Evolutionary conservation across 2,888 invertebrate genomes (phyloP), one percentile per base, ranked within the genome.

Genomic region (Trachelus tabidus): DNA sequence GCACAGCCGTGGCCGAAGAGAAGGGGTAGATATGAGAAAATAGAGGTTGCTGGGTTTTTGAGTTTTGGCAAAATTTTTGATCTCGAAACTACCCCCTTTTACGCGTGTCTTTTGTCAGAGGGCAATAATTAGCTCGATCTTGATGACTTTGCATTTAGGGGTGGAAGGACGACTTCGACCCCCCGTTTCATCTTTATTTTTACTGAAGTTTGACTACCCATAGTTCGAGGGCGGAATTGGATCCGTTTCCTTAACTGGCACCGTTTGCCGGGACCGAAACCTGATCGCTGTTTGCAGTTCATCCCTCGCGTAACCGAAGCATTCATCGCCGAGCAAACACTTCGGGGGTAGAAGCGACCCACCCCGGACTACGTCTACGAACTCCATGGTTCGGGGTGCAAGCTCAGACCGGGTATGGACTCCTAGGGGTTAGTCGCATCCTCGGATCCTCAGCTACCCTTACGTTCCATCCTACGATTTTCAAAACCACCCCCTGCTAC

Each of bases 281-380:
- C 87, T 88, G 89, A 90, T 90, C 88, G 86, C 81, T 90, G 89
- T 90, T 90, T 90, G 88, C 87, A 89, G 87, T 88, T 84, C 87
- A 85, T 83, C 88, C 89, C 87, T 87, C 87, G 87, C 89, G 88
- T 89, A 90, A 90, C 89, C 89, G 86, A 89, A 90, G 87, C 90
- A 82, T 83, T 85, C 85, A 83, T 85, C 84, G 82, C 77, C 85
- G 82, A 84, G 87, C 86, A 89, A 90, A 89, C 87, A 89, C 84
- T 81, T 80, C 15, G 6, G 71, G 33, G 71, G 31, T 56, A 23
- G 23, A 56, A 56, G 56, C 56, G 23, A 56, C 56, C 56, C 56
- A n/a, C 40, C 15, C 35, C 3, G 12, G 56, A 56, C 23, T 9
- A 56, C 56, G 56, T 56, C 56, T 56, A 23, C 56, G 56, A 23